A percentile compares a stretch with the other conserved stretches of the same genome.
Evolutionary conservation across 2,113 vertebrate species (phyloP).

Genomic region (Pimephales promelas): DNA sequence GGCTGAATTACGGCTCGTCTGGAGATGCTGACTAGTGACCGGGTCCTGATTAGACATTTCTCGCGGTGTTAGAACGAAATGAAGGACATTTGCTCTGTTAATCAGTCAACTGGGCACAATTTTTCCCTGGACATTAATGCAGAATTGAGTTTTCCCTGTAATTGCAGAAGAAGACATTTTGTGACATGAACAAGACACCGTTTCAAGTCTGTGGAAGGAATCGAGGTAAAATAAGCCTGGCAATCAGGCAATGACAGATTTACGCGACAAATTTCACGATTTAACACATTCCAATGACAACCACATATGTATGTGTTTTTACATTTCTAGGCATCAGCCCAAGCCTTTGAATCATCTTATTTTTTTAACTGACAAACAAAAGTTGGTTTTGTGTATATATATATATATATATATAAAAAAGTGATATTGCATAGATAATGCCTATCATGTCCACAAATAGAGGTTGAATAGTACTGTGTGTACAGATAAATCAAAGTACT

Average conservation of each 20-base stretch:
- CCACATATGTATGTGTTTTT: not conserved
- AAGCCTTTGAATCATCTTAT: not conserved
- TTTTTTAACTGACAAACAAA: not conserved
- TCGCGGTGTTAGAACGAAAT: conserved; percentile 20
- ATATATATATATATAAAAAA: not conserved
- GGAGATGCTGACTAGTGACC: conserved; percentile 42
- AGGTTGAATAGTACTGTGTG: not conserved
- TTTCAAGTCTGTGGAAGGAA: conserved; percentile 5
- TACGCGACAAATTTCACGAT: no score
- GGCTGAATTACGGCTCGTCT: conserved; percentile 48
- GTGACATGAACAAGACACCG: not conserved
- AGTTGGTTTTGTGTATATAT: no score
- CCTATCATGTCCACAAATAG: not conserved
- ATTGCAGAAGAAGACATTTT: not conserved
- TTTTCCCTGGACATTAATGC: conserved; percentile 26
- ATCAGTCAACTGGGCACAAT: conserved; percentile 20
- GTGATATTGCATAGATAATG: not conserved
- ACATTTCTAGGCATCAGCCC: not conserved
- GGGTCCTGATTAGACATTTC: conserved; percentile 45
- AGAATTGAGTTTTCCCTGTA: conserved; percentile 18
- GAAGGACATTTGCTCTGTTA: conserved; percentile 41
- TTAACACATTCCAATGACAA: conserved; percentile 1
- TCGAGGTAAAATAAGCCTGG: not conserved
- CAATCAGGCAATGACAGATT: conserved; percentile 12
- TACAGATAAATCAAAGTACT: no score